phyloP scores from a whole-genome alignment of 2,113 vertebrate genomes.

The Gymnarchus niloticus region DNA sequence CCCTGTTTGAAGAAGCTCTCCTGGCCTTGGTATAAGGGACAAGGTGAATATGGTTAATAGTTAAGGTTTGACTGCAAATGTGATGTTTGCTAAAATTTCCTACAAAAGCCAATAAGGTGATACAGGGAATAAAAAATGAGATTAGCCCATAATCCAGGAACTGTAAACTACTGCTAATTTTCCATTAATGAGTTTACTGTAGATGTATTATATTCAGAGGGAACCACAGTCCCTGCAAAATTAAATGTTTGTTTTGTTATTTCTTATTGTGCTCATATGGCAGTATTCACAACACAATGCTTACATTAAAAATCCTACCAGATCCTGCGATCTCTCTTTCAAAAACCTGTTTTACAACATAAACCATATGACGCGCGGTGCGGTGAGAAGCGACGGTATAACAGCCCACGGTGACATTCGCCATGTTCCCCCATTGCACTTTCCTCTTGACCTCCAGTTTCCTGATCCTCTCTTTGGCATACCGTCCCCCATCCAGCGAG shows the following conservation, averaged over 20 bases:
- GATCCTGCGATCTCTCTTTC: no score
- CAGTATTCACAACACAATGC: neutral
- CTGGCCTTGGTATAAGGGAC: neutral
- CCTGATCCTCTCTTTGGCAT: constrained; percentile 56
- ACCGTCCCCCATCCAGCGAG: constrained; percentile 53
- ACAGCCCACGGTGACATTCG: neutral
- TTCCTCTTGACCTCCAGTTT: constrained; percentile 49
- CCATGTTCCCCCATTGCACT: constrained; percentile 43
- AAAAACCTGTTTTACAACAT: no score
- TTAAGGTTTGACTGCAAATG: neutral
- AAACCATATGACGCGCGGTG: no score
- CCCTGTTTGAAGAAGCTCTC: neutral
- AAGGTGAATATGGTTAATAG: neutral
- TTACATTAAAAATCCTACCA: neutral
- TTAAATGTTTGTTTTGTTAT: neutral
- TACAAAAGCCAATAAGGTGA: neutral
- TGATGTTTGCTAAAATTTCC: neutral
- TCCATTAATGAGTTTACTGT: neutral
- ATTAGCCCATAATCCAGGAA: neutral
- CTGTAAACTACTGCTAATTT: neutral
- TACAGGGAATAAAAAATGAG: neutral
- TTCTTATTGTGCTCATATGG: neutral
- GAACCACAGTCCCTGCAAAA: neutral
- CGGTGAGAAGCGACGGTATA: no score
- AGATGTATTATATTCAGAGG: neutral